Base-by-base conservation (phyloP, 2,888 invertebrate species). In the Pyrrhia umbra region DNA sequence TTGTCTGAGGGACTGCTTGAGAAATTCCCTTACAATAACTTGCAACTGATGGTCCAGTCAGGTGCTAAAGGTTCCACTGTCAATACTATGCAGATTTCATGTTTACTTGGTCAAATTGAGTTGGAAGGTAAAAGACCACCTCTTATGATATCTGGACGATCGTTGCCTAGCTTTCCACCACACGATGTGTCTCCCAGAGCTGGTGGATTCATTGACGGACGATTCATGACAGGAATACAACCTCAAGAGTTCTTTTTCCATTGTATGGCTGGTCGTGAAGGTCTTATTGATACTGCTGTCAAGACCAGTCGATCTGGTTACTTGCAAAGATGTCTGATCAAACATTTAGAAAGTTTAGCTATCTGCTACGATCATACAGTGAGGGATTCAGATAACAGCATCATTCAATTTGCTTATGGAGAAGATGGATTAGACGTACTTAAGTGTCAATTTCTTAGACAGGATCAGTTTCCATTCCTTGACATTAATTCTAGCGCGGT, bases 211-310 rank as follows among this genome's bases (percentile, higher is more conserved):
- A 98, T 99, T 57, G 98, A 98, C 79, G 98, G 98, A 0, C 96
- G 99, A 9, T 99, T 99, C 88, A 97, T 99, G 96, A 99, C 99
- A 0, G 99, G 99, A n/a, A 98, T 99, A 80, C 96, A 98, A 84
- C 99, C 99, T 0, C 99, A 99, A 91, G 99, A 99, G 87, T 99
- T 99, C 89, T 99, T 99, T 94, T 99, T 99, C 93, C 99, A 99
- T 95, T 99, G 99, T 87, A 99, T 99, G 99, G 99, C 99, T 57
- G 99, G 99, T 58, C 96, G 99, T 91, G 99, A 99, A 96, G 98
- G 99, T 95, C 96, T 99, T 57, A 98, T 99, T 83, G 99, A 99
- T 96, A 99, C 99, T 3, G 99, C 99, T 73, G 99, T 99, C 0
- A 99, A 99, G 95, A 99, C 99, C 0, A 99, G 99, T 93, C 96